Base-by-base conservation (phyloP, 2,113 vertebrate genomes). In the Gambusia holbrooki region DNA sequence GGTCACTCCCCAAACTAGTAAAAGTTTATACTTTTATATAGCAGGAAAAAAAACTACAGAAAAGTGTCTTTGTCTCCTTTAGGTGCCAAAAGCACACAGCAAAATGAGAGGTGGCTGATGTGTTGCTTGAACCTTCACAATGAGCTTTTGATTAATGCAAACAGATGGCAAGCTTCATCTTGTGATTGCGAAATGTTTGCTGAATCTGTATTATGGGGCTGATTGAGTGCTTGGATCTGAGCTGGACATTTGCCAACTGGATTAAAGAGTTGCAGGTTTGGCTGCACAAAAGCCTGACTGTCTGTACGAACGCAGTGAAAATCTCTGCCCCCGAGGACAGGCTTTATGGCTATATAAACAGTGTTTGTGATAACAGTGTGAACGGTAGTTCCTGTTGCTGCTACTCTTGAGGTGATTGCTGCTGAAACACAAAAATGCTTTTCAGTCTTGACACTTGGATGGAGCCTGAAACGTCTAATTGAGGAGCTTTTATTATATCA, bases 261-360 rank as follows among this genome's bases (percentile, higher is more conserved):
- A 82, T 90, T 71, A 84, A 82, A 91, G 82, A 61, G 69, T 76
- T 77, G 79, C 74, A 74, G 83, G 82, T 91, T 84, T 88, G 76
- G 66, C 54, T 60, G 76, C 51, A 92, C 88, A 94, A 92, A 92
- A 89, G 89, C 73, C 67, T 22, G 81, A 90, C 79, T 92, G 92
- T 94, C 76, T 89, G 82, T 65, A 86, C 37, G 40, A 25, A 65
- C 72, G 1, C n/a, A 76, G 73, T 48, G 58, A 63, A 84, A 83
- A 81, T 58, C 77, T 86, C 5, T 69, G 77, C 89, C 85, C 40
- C 58, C 42, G 65, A 84, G 87, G 81, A 54, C 42, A 0, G 12
- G 29, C 78, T 85, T 79, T 66, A 65, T n/a, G 69, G 79, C 79
- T 84, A 54, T 66, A 86, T 86, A 76, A 86, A 86, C 84, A 84